Percentiles rank a stretch among this genome's conserved stretches.
Conservation (phyloP, 2,113 vertebrate species). For the Pardalotus punctatus region DNA sequence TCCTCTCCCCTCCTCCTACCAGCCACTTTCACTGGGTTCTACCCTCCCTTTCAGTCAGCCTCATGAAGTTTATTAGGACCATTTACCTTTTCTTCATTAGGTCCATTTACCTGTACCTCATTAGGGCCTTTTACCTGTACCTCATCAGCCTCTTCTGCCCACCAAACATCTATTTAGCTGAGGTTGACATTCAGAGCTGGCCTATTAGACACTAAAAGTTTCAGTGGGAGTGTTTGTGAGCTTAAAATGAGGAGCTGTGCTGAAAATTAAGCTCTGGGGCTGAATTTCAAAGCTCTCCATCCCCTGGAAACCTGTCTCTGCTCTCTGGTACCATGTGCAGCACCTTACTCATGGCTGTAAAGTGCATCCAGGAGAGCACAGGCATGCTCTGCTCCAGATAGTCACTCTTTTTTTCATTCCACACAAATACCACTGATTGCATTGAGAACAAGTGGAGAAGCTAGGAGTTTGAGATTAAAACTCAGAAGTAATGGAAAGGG, state of each 20-base stretch:
- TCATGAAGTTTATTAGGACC: fast-evolving
- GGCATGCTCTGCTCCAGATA: not conserved
- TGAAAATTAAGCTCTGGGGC: not conserved
- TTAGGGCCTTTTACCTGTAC: not conserved
- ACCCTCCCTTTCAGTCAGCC: not conserved
- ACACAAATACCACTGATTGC: not conserved
- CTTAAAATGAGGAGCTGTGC: not conserved
- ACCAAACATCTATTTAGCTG: not conserved
- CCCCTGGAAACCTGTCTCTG: not conserved
- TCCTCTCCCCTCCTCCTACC: not conserved
- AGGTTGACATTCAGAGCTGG: not conserved
- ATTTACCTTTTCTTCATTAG: not conserved
- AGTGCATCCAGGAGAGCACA: not conserved
- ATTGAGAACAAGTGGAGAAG: not conserved
- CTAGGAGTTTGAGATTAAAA: not conserved
- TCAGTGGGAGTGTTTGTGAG: not conserved
- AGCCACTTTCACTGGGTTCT: not conserved
- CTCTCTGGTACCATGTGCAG: not conserved
- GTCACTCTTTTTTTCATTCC: not conserved
- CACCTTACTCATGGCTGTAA: not conserved
- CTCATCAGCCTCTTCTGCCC: not conserved
- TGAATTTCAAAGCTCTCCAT: not conserved
- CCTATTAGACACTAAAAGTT: not conserved
- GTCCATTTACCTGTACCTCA: not conserved
- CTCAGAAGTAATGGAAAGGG: not conserved